These are phyloP conservation scores for Lumbricus terrestris DNA, from an alignment of 2,888 invertebrate species.

Conservation along the genomic window DNA sequence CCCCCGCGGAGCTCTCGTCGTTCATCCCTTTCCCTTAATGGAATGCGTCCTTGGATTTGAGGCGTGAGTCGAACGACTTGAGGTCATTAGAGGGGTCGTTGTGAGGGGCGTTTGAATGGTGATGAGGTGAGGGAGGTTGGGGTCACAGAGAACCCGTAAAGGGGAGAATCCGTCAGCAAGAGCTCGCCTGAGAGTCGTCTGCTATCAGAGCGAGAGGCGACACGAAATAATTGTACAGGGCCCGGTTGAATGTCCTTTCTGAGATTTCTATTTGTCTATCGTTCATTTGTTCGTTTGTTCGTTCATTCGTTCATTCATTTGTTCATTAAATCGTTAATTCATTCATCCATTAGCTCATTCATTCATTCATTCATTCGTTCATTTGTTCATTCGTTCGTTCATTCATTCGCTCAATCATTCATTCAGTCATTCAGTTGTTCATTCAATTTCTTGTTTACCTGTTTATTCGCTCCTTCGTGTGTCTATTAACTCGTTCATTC, in stretches of 20 bases:
- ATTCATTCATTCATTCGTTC: too few species aligned
- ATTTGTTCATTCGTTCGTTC: too few species aligned
- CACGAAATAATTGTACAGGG: not conserved
- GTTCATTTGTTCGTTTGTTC: not conserved
- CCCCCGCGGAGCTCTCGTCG: not conserved
- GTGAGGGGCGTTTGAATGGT: not conserved
- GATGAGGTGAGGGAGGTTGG: not conserved
- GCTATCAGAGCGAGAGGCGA: not conserved
- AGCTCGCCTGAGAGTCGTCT: not conserved
- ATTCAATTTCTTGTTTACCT: too few species aligned
- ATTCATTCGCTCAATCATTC: too few species aligned
- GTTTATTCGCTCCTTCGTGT: too few species aligned
- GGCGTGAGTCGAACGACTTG: not conserved
- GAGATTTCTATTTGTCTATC: too few species aligned
- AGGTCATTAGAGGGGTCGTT: not conserved
- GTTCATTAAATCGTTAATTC: too few species aligned
- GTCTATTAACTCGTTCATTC: too few species aligned
- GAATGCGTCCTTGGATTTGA: not conserved
- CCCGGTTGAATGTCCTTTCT: not conserved
- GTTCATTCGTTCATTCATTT: too few species aligned
- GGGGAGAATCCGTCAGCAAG: not conserved
- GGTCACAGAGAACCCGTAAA: not conserved
- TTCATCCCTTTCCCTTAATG: not conserved
- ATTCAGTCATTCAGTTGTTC: too few species aligned
- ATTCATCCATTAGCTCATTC: too few species aligned